Percentiles rank a stretch among this genome's conserved stretches.
phyloP scores from a whole-genome alignment of 2,113 vertebrate species.

The Hyperopisus bebe region DNA sequence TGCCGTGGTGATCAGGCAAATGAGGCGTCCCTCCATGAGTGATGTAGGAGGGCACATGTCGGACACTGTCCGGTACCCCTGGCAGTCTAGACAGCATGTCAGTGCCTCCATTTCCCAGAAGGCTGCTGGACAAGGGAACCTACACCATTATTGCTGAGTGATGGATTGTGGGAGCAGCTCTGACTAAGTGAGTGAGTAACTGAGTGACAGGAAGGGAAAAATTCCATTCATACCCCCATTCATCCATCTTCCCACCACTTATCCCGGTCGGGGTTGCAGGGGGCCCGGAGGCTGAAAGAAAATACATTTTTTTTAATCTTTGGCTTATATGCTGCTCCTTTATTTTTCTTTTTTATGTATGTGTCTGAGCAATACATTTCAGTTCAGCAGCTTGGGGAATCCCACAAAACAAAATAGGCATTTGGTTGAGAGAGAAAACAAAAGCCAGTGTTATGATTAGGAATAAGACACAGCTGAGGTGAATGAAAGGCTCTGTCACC shows the following conservation, averaged over 20 bases:
- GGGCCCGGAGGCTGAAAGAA: not conserved
- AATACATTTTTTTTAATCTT: not conserved
- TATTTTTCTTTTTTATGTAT: not conserved
- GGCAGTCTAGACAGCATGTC: not conserved
- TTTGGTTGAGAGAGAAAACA: not conserved
- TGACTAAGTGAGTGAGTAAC: not conserved
- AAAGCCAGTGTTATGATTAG: not conserved
- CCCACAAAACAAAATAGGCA: not conserved
- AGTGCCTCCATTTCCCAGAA: not conserved
- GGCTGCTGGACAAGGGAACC: not conserved
- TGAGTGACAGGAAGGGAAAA: not conserved
- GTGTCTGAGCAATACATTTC: not conserved
- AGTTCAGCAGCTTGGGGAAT: not conserved
- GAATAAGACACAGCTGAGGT: not conserved
- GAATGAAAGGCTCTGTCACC: not conserved
- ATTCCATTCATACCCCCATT: not conserved
- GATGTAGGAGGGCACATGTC: not conserved
- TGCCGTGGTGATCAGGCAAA: not conserved
- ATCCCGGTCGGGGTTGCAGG: not conserved
- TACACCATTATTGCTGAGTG: not conserved
- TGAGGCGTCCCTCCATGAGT: not conserved
- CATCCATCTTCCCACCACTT: not conserved
- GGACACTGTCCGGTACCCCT: not conserved
- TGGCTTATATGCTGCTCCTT: not conserved
- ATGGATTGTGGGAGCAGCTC: not conserved